Evolutionary conservation across 2,113 vertebrate genomes (phyloP).

Genomic region (Psophia crepitans): DNA sequence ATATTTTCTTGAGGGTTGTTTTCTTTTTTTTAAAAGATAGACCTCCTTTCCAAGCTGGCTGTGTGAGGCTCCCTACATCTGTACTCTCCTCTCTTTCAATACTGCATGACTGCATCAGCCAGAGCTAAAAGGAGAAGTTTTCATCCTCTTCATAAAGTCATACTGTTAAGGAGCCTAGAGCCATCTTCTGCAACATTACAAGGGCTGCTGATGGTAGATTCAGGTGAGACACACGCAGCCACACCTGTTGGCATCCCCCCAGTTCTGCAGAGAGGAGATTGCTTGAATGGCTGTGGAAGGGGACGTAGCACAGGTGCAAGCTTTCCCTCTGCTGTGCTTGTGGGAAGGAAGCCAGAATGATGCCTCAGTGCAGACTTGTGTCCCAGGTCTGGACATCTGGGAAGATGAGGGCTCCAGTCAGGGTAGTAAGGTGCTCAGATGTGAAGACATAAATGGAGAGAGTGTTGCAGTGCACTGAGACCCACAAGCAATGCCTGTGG

Average conservation of each 20-base stretch:
- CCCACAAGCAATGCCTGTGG: not conserved
- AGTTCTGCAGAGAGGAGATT: not conserved
- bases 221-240: not conserved
- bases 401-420: not conserved
- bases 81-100: not conserved
- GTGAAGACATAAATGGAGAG: not conserved
- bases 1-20: not conserved
- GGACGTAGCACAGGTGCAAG: not conserved
- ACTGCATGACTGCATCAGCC: not conserved
- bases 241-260: not conserved
- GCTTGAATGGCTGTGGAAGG: not conserved
- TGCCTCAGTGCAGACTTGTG: not conserved
- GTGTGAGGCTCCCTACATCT: not conserved
- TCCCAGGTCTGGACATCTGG: not conserved
- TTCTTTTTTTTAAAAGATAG: no score
- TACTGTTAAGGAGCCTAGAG: not conserved
- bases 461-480: not conserved
- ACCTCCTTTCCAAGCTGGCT: no score
- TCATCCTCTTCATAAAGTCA: not conserved
- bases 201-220: not conserved
- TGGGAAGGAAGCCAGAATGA: accelerated
- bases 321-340: not conserved
- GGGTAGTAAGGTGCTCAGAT: not conserved
- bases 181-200: not conserved
- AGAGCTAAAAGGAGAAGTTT: not conserved